phyloP scores from a whole-genome alignment of 2,797 vertebrate species.

The Tragopan temminckii region DNA sequence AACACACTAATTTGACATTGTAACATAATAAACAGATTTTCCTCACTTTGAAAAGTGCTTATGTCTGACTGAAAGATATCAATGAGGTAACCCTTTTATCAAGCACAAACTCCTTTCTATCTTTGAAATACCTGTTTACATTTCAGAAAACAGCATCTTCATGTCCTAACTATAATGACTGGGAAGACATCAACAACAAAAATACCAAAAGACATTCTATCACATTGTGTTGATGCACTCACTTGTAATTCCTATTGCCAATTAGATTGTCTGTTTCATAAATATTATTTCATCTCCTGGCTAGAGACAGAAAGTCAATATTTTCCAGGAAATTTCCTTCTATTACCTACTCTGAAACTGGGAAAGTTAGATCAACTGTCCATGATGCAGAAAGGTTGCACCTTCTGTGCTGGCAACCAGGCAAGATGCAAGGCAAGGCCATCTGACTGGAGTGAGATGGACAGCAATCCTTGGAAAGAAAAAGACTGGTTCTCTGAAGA shows the following conservation, averaged over 20 bases:
- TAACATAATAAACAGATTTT: neutral
- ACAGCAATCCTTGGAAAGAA: neutral
- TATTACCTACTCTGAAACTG: neutral
- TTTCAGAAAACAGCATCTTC: neutral
- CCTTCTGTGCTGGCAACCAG: neutral
- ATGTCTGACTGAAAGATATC: neutral
- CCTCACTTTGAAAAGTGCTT: neutral
- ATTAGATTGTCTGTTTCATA: neutral
- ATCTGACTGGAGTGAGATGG: neutral
- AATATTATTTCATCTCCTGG: neutral
- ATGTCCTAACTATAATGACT: neutral
- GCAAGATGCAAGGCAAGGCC: neutral
- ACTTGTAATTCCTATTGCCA: neutral
- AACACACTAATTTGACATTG: neutral
- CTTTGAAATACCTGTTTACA: neutral
- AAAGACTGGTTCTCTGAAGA: neutral
- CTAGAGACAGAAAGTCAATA: neutral
- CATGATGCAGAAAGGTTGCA: neutral
- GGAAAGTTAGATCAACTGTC: neutral
- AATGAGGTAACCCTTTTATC: neutral
- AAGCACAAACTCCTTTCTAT: neutral
- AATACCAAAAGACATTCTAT: neutral
- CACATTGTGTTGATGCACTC: fast-evolving
- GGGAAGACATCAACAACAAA: neutral
- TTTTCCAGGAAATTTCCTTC: neutral